These are phyloP conservation scores for Clusia tigrina DNA, from an alignment of 2,888 invertebrate species.

Conservation along the genomic window DNA sequence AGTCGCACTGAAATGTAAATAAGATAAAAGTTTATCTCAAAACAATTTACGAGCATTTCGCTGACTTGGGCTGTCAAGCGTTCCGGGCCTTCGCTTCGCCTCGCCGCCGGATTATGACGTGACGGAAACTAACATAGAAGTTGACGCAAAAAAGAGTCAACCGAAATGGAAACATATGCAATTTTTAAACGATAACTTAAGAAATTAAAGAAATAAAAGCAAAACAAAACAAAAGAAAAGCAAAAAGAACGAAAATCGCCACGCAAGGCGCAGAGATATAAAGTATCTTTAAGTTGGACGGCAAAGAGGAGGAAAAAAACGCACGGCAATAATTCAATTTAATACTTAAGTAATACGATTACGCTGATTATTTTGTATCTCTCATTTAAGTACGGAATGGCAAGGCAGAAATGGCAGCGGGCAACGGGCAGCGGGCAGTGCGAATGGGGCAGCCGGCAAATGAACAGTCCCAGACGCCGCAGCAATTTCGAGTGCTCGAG, in stretches of 20 bases:
- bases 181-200: constrained; percentile 10
- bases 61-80: constrained; percentile 5
- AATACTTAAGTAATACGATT: constrained; percentile 36
- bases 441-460: background rate
- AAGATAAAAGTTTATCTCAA: constrained; percentile 23
- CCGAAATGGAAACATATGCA: constrained; percentile 3
- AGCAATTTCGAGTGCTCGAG: background rate
- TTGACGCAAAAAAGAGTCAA: background rate
- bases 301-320: constrained; percentile 16
- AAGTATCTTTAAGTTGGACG: background rate
- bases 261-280: background rate
- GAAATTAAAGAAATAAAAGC: constrained; percentile 3
- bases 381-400: constrained; percentile 20
- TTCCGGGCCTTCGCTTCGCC: background rate
- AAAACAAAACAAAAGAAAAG: background rate
- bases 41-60: constrained; percentile 26
- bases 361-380: constrained; percentile 34
- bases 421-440: background rate
- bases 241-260: too few relatives aligned
- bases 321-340: constrained; percentile 35
- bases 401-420: background rate
- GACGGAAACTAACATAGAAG: constrained; percentile 11
- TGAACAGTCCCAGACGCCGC: background rate
- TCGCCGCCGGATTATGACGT: constrained; percentile 18
- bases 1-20: too few relatives aligned